These are phyloP conservation scores for Brachystomella parvula DNA, from an alignment of 1,140 invertebrate species.

Conservation along the genomic window DNA sequence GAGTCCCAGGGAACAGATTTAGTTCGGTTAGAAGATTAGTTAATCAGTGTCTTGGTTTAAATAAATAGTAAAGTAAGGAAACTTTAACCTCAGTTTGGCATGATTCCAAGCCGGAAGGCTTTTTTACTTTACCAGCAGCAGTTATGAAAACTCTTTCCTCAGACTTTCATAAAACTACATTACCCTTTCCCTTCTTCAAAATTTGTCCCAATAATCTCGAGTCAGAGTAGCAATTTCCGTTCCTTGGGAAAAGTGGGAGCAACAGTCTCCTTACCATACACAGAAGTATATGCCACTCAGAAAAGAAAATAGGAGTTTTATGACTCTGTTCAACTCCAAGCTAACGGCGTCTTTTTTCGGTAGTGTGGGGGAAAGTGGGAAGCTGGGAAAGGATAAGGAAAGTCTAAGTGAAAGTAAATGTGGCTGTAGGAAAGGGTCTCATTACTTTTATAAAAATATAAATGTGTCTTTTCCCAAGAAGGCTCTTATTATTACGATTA, in stretches of 20 bases:
- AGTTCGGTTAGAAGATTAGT: too few relatives aligned
- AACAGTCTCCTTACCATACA: constrained; percentile 3
- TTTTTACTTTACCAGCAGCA: too few relatives aligned
- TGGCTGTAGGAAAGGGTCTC: background rate
- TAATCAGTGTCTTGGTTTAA: too few relatives aligned
- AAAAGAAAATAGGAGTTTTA: background rate
- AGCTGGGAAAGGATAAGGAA: background rate
- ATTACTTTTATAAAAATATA: constrained; percentile 7
- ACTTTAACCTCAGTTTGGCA: too few relatives aligned
- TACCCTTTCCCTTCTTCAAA: background rate
- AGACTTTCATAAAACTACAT: constrained; percentile 8
- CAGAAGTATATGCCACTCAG: background rate
- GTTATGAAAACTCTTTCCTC: too few relatives aligned
- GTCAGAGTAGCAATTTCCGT: background rate
- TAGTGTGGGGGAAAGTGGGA: too few relatives aligned
- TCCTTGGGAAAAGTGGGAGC: background rate
- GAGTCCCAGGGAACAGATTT: too few relatives aligned
- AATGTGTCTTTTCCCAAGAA: background rate
- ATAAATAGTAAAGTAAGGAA: too few relatives aligned
- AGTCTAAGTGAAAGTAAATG: constrained; percentile 4
- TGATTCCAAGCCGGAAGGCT: too few relatives aligned
- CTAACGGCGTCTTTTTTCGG: background rate
- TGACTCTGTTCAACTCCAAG: background rate
- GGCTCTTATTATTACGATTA: constrained; percentile 3
- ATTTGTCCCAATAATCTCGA: background rate